Base-by-base conservation (phyloP, 2,888 invertebrate species). In the Vanessa cardui region DNA sequence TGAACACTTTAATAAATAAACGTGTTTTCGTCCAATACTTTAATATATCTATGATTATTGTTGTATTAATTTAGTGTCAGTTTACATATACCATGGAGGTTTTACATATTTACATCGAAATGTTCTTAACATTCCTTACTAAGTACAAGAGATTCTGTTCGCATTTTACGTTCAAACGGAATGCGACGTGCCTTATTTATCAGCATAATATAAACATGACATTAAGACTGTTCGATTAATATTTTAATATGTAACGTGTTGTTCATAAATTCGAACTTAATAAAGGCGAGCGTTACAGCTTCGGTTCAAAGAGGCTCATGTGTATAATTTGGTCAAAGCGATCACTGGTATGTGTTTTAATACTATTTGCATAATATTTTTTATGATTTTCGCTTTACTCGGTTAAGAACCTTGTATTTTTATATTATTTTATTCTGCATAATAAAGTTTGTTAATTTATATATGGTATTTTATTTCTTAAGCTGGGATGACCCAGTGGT, bases 51-150 rank as follows among this genome's bases (percentile, higher is more conserved):
- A 47, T 31, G 1, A 60, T 47, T 47, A 60, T 60, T 60, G 45
- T 60, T 60, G 47, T 60, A 46, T 49, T 33, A 18, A 21, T n/a
- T 20, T 31, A 49, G 7, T 33, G 6, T 33, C 47, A 33, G 47
- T 20, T 18, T 46, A 46, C 21, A 46, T 16, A 26, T 31, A 54
- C 16, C 12, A 15, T 16, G 52, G 31, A 16, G 16, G 31, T 31
- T 54, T 21, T 12, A 26, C 52, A 54, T 47, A 8, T 60, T 45
- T 45, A 58, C 3, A 46, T 12, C 12, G 44, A 58, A 44, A 45
- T 33, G 20, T 18, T 52, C 18, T 64, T 68, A 49, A 68, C 68
- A 68, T 68, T 68, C 68, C 68, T 56, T n/a, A 18, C 18, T n/a
- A 63, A 63, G 67, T 63, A 61, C 56, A 64, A 61, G 6, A 52